These are phyloP conservation scores for Xestia xanthographa DNA, from an alignment of 2,888 invertebrate genomes.

Conservation along the genomic window DNA sequence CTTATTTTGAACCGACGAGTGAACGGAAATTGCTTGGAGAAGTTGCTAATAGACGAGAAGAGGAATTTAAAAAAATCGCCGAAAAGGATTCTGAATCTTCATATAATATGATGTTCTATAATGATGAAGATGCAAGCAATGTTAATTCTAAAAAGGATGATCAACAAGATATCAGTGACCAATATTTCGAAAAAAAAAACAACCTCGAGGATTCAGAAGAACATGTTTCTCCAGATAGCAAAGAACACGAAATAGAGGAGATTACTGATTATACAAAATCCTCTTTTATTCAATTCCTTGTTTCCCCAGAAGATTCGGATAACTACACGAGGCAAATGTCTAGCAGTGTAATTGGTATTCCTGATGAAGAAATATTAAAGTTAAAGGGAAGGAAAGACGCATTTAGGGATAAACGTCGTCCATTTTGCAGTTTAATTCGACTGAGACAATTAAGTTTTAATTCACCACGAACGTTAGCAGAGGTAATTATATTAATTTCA, in stretches of 20 bases:
- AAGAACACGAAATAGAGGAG: conserved; percentile 43
- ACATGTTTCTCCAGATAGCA: conserved; percentile 27
- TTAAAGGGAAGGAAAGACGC: conserved; percentile 35
- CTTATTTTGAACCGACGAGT: conserved; percentile 35
- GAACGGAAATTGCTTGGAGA: conserved; percentile 30
- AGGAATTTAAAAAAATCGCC: conserved; percentile 57
- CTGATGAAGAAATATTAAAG: conserved; percentile 27
- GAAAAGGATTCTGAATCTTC: conserved; percentile 72
- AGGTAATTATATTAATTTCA: conserved; percentile 72
- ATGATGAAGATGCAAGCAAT: conserved; percentile 74
- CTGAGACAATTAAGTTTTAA: conserved; percentile 79
- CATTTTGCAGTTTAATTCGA: conserved; percentile 78
- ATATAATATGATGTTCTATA: conserved; percentile 78
- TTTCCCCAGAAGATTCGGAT: conserved; percentile 25
- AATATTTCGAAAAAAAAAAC: conserved; percentile 68
- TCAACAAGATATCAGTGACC: conserved; percentile 62
- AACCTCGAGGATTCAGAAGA: conserved; percentile 28
- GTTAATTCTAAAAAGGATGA: conserved; percentile 63
- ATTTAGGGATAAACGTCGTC: conserved; percentile 61
- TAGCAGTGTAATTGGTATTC: conserved; percentile 25
- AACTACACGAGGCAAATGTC: conserved; percentile 4
- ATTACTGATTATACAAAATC: conserved; percentile 32
- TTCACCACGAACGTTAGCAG: conserved; percentile 81
- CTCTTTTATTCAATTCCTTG: conserved; percentile 23
- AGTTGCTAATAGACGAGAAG: conserved; percentile 52